Evolutionary conservation across 2,797 vertebrate genomes (phyloP).

Genomic region (Rhadinocentrus ornatus): DNA sequence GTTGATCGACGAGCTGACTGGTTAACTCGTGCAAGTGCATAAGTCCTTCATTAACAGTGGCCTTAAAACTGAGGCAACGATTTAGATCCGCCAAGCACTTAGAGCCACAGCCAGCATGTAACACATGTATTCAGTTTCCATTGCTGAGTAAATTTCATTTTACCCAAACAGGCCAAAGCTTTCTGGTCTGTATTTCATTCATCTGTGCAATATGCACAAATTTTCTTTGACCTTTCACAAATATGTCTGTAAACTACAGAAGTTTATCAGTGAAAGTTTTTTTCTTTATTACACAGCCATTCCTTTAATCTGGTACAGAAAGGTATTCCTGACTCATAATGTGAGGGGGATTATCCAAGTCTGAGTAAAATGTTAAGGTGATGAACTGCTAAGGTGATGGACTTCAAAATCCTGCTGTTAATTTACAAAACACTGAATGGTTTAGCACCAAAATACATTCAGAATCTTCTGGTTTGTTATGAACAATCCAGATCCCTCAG

Average conservation of each 20-base stretch:
- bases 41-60: slow-evolving; percentile 25
- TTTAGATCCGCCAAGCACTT: slow-evolving; percentile 21
- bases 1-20: slow-evolving; percentile 18
- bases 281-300: slow-evolving; percentile 15
- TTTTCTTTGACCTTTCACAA: slow-evolving; percentile 7
- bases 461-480: no score
- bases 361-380: slow-evolving; percentile 49
- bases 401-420: no score
- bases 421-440: no score
- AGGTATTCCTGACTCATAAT: slow-evolving; percentile 54
- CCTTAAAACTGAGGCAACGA: slow-evolving; percentile 19
- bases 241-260: neutral
- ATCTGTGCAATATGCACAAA: neutral
- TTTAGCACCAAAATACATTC: no score
- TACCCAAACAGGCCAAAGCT: neutral
- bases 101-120: neutral
- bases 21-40: slow-evolving; percentile 44
- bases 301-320: slow-evolving; percentile 42
- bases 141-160: neutral
- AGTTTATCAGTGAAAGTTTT: neutral
- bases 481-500: no score
- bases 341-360: slow-evolving; percentile 56
- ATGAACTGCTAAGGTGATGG: no score
- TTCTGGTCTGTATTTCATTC: neutral
- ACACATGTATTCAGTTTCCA: neutral